Evolutionary conservation across 2,113 vertebrate species (phyloP).

Genomic region (Lethenteron reissneri): DNA sequence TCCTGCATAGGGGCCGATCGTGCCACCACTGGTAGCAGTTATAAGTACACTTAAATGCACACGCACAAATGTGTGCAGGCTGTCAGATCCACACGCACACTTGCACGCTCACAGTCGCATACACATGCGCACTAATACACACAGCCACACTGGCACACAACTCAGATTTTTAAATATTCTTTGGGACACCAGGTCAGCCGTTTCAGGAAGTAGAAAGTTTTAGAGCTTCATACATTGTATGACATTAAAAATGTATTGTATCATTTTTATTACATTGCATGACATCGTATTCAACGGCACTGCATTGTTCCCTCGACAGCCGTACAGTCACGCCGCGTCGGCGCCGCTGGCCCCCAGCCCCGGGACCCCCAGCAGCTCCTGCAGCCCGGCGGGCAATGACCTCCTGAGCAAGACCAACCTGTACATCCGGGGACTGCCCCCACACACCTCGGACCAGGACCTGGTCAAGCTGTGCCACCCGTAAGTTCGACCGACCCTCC

Average conservation of each 20-base stretch:
- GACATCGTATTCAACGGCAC: too few relatives aligned
- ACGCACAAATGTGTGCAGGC: background rate
- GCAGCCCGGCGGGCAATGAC: conserved; percentile 84
- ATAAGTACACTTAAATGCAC: background rate
- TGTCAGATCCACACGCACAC: background rate
- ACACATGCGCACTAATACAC: background rate
- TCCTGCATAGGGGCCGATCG: background rate
- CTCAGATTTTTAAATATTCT: too few relatives aligned
- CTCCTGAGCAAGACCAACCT: conserved; percentile 98
- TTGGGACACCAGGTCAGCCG: too few relatives aligned
- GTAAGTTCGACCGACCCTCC: conserved; percentile 37
- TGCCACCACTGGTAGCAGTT: background rate
- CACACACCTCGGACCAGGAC: conserved; percentile 88
- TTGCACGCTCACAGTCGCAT: background rate
- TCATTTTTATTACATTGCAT: too few relatives aligned
- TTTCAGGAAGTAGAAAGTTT: too few relatives aligned
- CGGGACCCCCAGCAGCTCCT: conserved; percentile 73
- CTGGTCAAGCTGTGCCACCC: conserved; percentile 95
- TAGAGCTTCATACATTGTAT: too few relatives aligned
- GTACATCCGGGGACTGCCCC: conserved; percentile 82
- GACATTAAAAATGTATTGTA: too few relatives aligned
- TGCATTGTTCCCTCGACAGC: too few relatives aligned
- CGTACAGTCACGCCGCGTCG: too few relatives aligned
- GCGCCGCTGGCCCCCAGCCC: conserved; percentile 42
- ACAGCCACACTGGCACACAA: background rate